phyloP scores from a whole-genome alignment of 2,888 invertebrate species.

The Campoplex nolae region DNA sequence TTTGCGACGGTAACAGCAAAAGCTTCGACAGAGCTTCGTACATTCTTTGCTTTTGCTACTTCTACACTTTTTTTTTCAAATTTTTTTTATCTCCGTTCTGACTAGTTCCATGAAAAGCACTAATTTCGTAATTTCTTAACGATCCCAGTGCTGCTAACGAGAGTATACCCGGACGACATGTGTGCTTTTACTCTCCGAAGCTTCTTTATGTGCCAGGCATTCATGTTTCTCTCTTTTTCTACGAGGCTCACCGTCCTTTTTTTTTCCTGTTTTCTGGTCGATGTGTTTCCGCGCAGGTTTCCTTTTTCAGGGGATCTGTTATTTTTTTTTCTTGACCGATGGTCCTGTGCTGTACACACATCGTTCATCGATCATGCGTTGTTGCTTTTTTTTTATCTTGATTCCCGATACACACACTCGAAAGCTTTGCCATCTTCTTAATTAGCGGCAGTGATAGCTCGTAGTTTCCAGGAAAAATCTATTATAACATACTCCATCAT shows the following conservation, averaged over 20 bases:
- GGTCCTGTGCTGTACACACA: background rate
- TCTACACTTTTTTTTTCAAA: slow-evolving; percentile 6
- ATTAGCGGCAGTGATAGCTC: slow-evolving; percentile 42
- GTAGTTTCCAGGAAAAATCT: slow-evolving; percentile 45
- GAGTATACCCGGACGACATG: slow-evolving; percentile 51
- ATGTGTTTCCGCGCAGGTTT: slow-evolving; percentile 17
- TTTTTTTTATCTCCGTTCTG: slow-evolving; percentile 50
- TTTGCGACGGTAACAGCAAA: slow-evolving; percentile 63
- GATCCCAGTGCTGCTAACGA: slow-evolving; percentile 71
- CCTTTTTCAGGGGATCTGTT: slow-evolving; percentile 22
- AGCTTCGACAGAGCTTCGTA: slow-evolving; percentile 65
- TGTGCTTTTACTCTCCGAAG: slow-evolving; percentile 47
- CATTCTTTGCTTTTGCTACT: slow-evolving; percentile 49
- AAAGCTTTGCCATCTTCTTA: slow-evolving; percentile 15
- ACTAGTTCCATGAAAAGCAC: slow-evolving; percentile 59
- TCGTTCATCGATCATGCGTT: slow-evolving; percentile 2
- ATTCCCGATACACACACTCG: slow-evolving; percentile 3
- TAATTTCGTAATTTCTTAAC: slow-evolving; percentile 74
- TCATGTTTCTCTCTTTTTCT: slow-evolving; percentile 32
- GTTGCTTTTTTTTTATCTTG: background rate
- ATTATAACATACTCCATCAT: slow-evolving; percentile 15
- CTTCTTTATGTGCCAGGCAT: slow-evolving; percentile 8
- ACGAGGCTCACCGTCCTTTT: background rate
- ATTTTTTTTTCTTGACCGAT: slow-evolving; percentile 22
- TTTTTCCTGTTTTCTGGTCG: background rate